phyloP scores from a whole-genome alignment of 2,113 vertebrate species.

The Lepus timidus region DNA sequence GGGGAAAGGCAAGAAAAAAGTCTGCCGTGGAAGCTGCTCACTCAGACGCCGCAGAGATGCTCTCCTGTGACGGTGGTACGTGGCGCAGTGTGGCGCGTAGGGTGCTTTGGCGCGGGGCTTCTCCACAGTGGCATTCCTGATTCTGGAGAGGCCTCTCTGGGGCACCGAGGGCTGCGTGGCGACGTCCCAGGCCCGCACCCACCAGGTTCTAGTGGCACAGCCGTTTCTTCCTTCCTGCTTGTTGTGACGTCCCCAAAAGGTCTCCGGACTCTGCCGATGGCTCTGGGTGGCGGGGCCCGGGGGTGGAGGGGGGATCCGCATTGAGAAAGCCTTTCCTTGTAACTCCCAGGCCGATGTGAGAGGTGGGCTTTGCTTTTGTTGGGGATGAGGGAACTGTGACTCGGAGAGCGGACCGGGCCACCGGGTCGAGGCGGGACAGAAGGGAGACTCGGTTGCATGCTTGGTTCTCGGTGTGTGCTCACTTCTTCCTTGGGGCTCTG shows the following conservation, averaged over 20 bases:
- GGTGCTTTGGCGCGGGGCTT: not conserved
- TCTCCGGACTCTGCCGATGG: not conserved
- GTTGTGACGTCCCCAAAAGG: not conserved
- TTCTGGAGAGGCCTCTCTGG: not conserved
- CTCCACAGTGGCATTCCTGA: not conserved
- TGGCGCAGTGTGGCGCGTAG: fast-evolving
- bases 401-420: not conserved
- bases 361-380: not conserved
- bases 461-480: too few species aligned
- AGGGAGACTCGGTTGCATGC: not conserved
- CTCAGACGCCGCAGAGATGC: not conserved
- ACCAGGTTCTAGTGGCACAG: not conserved
- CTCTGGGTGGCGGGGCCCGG: not conserved
- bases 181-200: not conserved
- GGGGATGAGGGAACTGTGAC: not conserved
- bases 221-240: fast-evolving
- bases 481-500: not conserved
- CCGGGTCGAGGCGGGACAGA: not conserved
- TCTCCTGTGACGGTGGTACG: not conserved
- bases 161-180: not conserved
- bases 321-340: not conserved
- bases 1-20: not conserved
- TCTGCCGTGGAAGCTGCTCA: not conserved
- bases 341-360: too few species aligned
- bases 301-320: too few species aligned